Evolutionary conservation across 2,113 vertebrate genomes (phyloP).

Genomic region (Microtus richardsoni): DNA sequence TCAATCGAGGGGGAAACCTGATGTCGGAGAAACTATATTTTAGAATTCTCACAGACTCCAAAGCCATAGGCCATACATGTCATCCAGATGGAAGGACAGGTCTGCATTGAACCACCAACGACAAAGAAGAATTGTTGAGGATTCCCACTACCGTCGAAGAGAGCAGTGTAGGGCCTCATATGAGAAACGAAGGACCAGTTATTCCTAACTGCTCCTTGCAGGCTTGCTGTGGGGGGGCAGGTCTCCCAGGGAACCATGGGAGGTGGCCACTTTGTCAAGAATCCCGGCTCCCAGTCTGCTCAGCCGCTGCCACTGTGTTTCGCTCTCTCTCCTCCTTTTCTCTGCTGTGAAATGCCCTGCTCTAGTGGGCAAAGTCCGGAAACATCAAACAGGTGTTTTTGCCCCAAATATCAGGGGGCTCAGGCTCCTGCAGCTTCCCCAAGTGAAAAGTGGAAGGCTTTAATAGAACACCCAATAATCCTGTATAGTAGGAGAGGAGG

Average conservation of each 20-base stretch:
- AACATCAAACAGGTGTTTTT: background rate
- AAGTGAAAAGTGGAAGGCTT: background rate
- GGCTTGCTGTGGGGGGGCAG: background rate
- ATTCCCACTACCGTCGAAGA: background rate
- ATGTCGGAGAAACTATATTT: background rate
- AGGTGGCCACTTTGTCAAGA: no score
- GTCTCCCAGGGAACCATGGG: background rate
- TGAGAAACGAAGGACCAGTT: background rate
- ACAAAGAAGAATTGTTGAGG: background rate
- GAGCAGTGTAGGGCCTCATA: background rate
- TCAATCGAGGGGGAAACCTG: background rate
- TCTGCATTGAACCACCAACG: background rate
- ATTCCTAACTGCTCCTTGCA: background rate
- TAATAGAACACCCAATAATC: background rate
- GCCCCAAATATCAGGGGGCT: background rate
- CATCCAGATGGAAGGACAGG: background rate
- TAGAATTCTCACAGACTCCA: background rate
- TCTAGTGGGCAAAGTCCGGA: background rate
- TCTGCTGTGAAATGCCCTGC: no score
- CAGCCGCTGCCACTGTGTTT: background rate
- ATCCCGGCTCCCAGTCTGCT: background rate
- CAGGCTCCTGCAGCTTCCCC: background rate
- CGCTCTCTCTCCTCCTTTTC: accelerated
- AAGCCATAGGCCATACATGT: background rate
- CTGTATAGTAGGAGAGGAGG: background rate